Conservation (phyloP, 64 coral and sea anemone genomes). For the Actinia equina region DNA sequence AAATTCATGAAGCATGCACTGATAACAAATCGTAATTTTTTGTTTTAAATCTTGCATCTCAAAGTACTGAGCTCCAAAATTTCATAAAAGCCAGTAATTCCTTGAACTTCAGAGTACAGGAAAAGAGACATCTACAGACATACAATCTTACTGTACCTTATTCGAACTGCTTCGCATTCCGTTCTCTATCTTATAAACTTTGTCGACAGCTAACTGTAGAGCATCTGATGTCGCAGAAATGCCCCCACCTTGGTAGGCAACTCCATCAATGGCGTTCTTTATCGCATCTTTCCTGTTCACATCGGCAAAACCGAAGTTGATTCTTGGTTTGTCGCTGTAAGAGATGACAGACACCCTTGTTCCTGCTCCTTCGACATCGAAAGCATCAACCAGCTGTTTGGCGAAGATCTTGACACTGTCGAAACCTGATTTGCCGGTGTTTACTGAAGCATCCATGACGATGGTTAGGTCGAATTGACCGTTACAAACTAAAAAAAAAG, state of each 20-base stretch:
- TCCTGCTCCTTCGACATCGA: constrained; percentile 26
- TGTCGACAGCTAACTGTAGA: constrained; percentile 1
- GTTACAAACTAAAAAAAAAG: constrained; percentile 32
- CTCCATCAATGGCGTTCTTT: constrained; percentile 14
- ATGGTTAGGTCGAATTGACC: constrained; percentile 46
- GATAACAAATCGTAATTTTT: too few relatives aligned
- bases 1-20: too few relatives aligned
- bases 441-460: constrained; percentile 29
- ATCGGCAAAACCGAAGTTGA: constrained; percentile 11
- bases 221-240: background rate
- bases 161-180: constrained; percentile 7
- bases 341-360: constrained; percentile 41
- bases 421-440: constrained; percentile 12
- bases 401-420: constrained; percentile 32
- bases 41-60: too few relatives aligned
- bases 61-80: too few relatives aligned
- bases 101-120: too few relatives aligned
- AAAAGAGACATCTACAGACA: too few relatives aligned
- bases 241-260: background rate
- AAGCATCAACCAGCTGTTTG: constrained; percentile 36
- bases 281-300: background rate
- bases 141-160: constrained; percentile 9
- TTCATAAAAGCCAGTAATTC: too few relatives aligned
- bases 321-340: constrained; percentile 14
- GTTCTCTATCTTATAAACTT: constrained; percentile 7